These are phyloP conservation scores for Colletes gigas DNA, from an alignment of 1,140 invertebrate genomes.

Conservation along the genomic window DNA sequence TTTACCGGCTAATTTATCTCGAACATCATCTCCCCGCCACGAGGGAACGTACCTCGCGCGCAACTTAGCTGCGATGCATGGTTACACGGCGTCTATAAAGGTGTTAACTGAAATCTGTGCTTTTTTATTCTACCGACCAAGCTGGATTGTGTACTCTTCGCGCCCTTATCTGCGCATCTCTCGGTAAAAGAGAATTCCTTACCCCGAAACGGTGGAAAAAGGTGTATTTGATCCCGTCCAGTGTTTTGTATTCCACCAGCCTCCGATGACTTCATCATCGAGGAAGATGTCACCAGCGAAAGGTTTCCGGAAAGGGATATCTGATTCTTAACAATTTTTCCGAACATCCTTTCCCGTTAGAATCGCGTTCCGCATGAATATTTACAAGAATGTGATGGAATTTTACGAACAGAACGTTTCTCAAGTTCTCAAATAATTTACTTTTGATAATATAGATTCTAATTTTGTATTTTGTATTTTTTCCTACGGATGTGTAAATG, in stretches of 20 bases:
- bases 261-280: conserved; percentile 43
- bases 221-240: conserved; percentile 14
- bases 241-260: conserved; percentile 54
- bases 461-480: too few species aligned
- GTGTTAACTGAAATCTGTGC: conserved; percentile 48
- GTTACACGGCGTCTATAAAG: conserved; percentile 30
- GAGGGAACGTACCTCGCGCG: conserved; percentile 31
- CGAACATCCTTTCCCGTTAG: conserved; percentile 27
- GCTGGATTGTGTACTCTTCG: conserved; percentile 34
- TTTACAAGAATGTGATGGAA: background rate
- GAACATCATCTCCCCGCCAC: conserved; percentile 46
- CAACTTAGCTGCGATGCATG: conserved; percentile 12
- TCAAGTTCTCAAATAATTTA: background rate
- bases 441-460: too few species aligned
- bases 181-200: conserved; percentile 12
- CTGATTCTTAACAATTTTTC: conserved; percentile 50
- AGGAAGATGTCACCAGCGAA: conserved; percentile 30
- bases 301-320: conserved; percentile 28
- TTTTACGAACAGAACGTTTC: background rate
- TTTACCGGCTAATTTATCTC: conserved; percentile 62
- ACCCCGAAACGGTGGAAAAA: conserved; percentile 15
- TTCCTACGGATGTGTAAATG: background rate
- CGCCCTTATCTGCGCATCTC: conserved; percentile 57
- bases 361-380: conserved; percentile 34
- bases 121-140: conserved; percentile 34